A percentile compares a stretch with the other conserved stretches of the same genome.
Evolutionary conservation across 2,113 vertebrate species (phyloP).

Genomic region (Poicephalus gulielmi): DNA sequence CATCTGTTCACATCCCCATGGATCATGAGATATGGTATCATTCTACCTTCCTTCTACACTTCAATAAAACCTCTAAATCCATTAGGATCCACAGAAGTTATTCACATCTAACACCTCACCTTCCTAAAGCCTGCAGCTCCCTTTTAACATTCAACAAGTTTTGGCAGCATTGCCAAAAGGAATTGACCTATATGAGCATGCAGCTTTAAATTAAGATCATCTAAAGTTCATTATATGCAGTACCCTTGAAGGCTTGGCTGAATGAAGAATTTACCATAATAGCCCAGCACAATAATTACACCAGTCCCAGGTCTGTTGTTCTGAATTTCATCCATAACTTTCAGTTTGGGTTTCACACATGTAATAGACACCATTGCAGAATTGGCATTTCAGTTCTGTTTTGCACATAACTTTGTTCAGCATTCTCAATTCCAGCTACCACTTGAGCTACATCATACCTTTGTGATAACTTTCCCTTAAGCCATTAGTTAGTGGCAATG

Average conservation of each 20-base stretch:
- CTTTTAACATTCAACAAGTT: slow-evolving; percentile 10
- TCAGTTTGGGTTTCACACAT: slow-evolving; percentile 15
- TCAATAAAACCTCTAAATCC: neutral
- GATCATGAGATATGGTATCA: neutral
- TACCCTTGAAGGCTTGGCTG: slow-evolving; percentile 36
- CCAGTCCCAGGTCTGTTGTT: slow-evolving; percentile 12
- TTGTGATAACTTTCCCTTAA: neutral
- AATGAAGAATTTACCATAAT: slow-evolving; percentile 16
- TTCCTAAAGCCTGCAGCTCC: neutral
- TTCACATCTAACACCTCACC: neutral
- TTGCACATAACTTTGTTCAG: slow-evolving; percentile 8
- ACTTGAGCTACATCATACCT: slow-evolving; percentile 3
- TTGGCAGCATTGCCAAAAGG: slow-evolving; percentile 37
- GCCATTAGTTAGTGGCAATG: neutral
- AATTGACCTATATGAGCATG: slow-evolving; percentile 16
- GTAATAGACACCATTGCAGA: neutral
- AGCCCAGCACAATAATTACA: slow-evolving; percentile 36
- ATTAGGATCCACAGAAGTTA: neutral
- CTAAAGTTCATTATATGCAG: slow-evolving; percentile 48
- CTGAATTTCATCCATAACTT: slow-evolving; percentile 38
- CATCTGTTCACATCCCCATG: neutral
- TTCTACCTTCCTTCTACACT: neutral
- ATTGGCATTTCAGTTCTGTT: slow-evolving; percentile 41
- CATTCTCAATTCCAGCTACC: slow-evolving; percentile 12
- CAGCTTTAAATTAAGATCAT: slow-evolving; percentile 48